Evolutionary conservation across 2,888 invertebrate genomes (phyloP).

Genomic region (Ellobium chinense): DNA sequence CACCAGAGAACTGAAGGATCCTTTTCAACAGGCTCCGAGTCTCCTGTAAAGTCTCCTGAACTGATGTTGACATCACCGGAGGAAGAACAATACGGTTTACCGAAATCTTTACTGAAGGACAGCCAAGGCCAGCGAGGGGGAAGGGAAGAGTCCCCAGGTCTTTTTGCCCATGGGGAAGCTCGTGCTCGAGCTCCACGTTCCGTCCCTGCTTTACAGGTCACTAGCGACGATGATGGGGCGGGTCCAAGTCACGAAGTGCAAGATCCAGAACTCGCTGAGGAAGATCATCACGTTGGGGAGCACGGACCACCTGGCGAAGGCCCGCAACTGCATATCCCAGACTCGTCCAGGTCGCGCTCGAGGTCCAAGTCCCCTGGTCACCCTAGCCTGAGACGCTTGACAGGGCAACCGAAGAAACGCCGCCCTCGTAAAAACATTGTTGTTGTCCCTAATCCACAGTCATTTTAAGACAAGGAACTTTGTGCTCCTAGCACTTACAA

Average conservation of each 20-base stretch:
- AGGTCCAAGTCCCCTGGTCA: slow-evolving; percentile 38
- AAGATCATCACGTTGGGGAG: neutral
- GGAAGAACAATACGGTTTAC: too few relatives aligned
- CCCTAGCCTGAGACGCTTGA: slow-evolving; percentile 32
- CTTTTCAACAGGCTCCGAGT: neutral
- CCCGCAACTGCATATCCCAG: neutral
- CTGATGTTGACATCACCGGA: neutral
- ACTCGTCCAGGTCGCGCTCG: neutral
- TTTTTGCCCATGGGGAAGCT: neutral
- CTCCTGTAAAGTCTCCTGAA: too few relatives aligned
- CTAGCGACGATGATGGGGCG: neutral
- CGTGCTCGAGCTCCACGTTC: neutral
- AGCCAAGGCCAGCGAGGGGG: neutral
- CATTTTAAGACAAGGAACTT: slow-evolving; percentile 24
- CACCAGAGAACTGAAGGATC: too few relatives aligned
- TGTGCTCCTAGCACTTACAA: neutral
- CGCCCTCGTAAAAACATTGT: slow-evolving; percentile 38
- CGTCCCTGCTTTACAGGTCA: neutral
- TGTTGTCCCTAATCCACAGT: slow-evolving; percentile 28
- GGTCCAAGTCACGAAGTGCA: neutral
- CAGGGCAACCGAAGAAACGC: slow-evolving; percentile 23
- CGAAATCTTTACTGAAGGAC: too few relatives aligned
- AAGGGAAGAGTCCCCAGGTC: neutral
- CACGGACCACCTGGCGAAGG: neutral
- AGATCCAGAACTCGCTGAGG: neutral